A percentile compares a stretch with the other conserved stretches of the same genome.
phyloP scores from a whole-genome alignment of 2,797 vertebrate genomes.

The Artibeus lituratus region DNA sequence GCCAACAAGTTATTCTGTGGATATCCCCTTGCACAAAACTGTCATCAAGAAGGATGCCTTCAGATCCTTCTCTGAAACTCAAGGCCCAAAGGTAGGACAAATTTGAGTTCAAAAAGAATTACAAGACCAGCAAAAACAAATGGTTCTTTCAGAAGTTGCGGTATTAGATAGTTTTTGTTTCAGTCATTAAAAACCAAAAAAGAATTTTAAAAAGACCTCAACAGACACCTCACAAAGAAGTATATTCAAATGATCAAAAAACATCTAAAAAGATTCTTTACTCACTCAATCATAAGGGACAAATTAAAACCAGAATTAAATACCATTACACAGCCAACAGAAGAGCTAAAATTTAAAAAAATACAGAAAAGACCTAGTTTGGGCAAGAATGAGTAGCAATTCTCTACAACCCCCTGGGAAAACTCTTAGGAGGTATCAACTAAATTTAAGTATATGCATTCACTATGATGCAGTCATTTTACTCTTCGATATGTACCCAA shows the following conservation, averaged over 20 bases:
- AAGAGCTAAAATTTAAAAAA: constrained; percentile 3
- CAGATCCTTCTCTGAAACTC: constrained; percentile 95
- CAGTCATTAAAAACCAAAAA: constrained; percentile 73
- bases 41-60: constrained; percentile 98
- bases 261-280: background rate
- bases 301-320: background rate
- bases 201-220: constrained; percentile 52
- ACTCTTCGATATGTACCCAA: background rate
- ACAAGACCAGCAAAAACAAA: constrained; percentile 98
- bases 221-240: background rate
- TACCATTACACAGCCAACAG: background rate
- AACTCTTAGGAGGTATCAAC: background rate
- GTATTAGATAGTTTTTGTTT: constrained; percentile 85
- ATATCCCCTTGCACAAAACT: constrained; percentile 98
- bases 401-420: background rate
- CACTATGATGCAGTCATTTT: background rate
- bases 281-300: background rate
- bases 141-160: constrained; percentile 99
- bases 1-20: constrained; percentile 98
- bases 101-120: constrained; percentile 97
- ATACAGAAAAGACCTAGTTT: background rate
- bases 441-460: background rate
- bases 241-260: background rate
- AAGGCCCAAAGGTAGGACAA: constrained; percentile 96
- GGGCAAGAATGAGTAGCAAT: background rate